Evolutionary conservation across 2,797 vertebrate species (phyloP), one percentile per base, ranked within the genome.

Genomic region (Sarcophilus harrisii): DNA sequence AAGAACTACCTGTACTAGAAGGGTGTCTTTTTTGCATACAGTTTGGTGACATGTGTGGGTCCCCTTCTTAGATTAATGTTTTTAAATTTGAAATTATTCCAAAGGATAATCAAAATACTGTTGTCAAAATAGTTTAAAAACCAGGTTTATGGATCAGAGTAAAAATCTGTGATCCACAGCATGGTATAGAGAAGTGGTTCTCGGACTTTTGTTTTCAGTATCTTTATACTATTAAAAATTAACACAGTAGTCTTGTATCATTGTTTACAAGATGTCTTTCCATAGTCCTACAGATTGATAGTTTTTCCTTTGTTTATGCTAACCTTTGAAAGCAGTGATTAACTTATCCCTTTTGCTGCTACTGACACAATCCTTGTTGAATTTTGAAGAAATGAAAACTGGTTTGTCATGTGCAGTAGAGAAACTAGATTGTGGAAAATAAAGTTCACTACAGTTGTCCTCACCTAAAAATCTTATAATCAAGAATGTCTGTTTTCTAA

Each of bases 251-350:
- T 91, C 93, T 91, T 92, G 91, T 95, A 90, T 94, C 92, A 94
- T 92, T 96, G 91, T 93, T 96, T 97, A 95, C 93, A 97, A 91
- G 91, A 95, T 96, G 93, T 93, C 96, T 97, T 95, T 94, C 94
- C 93, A 93, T 96, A 92, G 93, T 95, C 94, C 95, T 95, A 91
- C 95, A 96, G 94, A 95, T 97, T 96, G 94, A 92, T 94, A 92
- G 92, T 95, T 97, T 97, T 95, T 96, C 94, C 96, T 96, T 96
- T 93, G 93, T 94, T 91, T 95, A 96, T 96, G 94, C 57, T 97
- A 94, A 96, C 92, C 94, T 94, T 96, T 97, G 92, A 96, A 97
- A 97, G 73, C 60, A 60, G 89, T 96, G 93, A 91, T 97, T 96
- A 95, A 97, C 94, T 96, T 97, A 90, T 94, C 96, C 91, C 95